Percentiles rank a stretch among this genome's conserved stretches.
These are phyloP conservation scores for Nannobrachium achirus DNA, from an alignment of 2,113 vertebrate genomes.

Conservation along the genomic window DNA sequence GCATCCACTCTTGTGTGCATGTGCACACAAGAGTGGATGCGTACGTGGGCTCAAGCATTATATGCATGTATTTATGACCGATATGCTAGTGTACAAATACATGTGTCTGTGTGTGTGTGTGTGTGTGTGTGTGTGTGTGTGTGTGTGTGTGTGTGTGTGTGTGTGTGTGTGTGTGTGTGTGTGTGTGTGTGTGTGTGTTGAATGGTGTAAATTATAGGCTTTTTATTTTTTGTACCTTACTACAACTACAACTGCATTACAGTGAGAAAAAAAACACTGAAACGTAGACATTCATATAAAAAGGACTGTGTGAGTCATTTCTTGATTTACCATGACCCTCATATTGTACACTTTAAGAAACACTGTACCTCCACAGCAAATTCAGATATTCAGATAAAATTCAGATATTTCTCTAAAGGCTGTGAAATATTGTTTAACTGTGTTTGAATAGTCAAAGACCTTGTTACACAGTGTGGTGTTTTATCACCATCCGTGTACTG, in stretches of 20 bases:
- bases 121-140: too few relatives aligned
- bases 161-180: too few relatives aligned
- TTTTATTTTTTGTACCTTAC: conserved; percentile 69
- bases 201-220: too few relatives aligned
- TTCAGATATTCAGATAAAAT: conserved; percentile 48
- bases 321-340: conserved; percentile 56
- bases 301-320: conserved; percentile 60
- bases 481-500: conserved; percentile 33
- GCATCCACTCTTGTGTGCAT: background rate
- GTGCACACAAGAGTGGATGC: background rate
- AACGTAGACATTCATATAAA: conserved; percentile 72
- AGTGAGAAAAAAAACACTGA: conserved; percentile 60
- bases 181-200: too few relatives aligned
- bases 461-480: conserved; percentile 53
- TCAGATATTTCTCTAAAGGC: conserved; percentile 44
- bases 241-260: conserved; percentile 76
- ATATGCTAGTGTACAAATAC: too few relatives aligned
- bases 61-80: conserved; percentile 11
- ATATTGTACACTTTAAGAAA: conserved; percentile 72
- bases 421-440: conserved; percentile 43
- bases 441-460: conserved; percentile 16
- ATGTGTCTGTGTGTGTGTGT: too few relatives aligned
- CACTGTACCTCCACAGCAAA: conserved; percentile 70
- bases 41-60: conserved; percentile 38
- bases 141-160: too few relatives aligned